phyloP scores from a whole-genome alignment of 30 jellyfish, hydroid and myxozoan species.

The Pelagia noctiluca region DNA sequence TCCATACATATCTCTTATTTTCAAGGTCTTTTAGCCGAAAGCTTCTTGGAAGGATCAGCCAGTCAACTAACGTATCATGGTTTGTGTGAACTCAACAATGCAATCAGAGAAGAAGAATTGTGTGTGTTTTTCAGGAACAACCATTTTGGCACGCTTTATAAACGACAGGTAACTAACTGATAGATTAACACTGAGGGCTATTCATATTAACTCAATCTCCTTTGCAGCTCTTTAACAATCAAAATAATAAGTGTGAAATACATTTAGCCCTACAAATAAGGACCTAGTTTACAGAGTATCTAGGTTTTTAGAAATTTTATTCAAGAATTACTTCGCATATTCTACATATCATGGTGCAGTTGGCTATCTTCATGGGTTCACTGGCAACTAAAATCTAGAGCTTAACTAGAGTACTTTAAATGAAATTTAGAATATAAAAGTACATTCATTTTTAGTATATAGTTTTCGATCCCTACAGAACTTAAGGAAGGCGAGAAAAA shows the following conservation, averaged over 20 bases:
- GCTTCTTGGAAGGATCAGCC: constrained; percentile 87
- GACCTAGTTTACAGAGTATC: too few species aligned
- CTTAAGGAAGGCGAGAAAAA: too few species aligned
- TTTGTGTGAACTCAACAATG: constrained; percentile 84
- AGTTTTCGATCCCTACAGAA: too few species aligned
- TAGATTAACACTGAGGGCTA: neutral
- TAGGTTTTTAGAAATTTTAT: too few species aligned
- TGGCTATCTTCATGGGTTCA: too few species aligned
- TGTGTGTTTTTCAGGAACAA: constrained; percentile 97
- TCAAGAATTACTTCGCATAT: too few species aligned
- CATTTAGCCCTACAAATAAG: neutral
- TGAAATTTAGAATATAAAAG: too few species aligned
- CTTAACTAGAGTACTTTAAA: too few species aligned
- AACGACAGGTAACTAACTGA: constrained; percentile 54
- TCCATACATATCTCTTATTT: neutral
- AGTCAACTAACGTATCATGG: constrained; percentile 98
- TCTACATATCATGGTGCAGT: too few species aligned
- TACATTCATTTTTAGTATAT: too few species aligned
- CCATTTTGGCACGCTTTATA: constrained; percentile 90
- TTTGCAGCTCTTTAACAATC: neutral
- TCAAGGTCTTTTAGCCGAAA: constrained; percentile 80
- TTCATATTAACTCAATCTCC: neutral
- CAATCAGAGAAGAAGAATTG: constrained; percentile 81
- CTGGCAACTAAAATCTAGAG: too few species aligned
- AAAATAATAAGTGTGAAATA: too few species aligned